Evolutionary conservation across 2,888 invertebrate species (phyloP), one percentile per base, ranked within the genome.

Genomic region (Drosophila yooni): DNA sequence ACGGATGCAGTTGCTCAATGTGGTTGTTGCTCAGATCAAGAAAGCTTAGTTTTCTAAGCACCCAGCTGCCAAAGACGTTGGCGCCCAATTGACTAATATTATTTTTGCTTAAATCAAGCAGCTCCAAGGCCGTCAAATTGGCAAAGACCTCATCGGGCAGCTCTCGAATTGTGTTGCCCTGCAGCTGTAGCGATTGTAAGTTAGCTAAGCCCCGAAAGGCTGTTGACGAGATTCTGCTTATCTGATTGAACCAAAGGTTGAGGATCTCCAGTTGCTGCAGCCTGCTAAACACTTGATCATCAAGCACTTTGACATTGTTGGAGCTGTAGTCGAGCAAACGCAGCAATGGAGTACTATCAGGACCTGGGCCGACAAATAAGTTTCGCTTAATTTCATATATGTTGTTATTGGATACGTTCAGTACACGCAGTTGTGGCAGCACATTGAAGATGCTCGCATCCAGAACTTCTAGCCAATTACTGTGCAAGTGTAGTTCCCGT

Each of bases 401-500:
- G 29, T 83, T 88, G 43, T 92, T 92, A 34, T 78, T 77, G 2
- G 92, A 91, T 0, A 93, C 82, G 64, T 92, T 91, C 0, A 93
- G 64, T 0, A 69, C 53, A 11, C 71, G 81, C 21, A 93, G 69
- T 7, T 79, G 72, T 0, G 66, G 78, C 51, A 93, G 60, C 6
- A 80, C 79, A 54, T 76, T 46, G 46, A 92, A 92, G 13, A 91
- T 79, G 3, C 75, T 80, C 53, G 69, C 76, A 56, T 91, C 92
- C 31, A 93, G 88, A 4, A 71, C 67, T 4, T 79, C 74, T 18
- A 93, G 61, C 50, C 86, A 80, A 57, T 91, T 91, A 10, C 78
- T 74, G n/a, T 88, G 79, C 54, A 93, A 75, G 2, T 78, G 77
- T 11, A 93, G 64, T 11, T 82, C 77, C 52, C 86, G 77, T 5